Base-by-base conservation (phyloP, 2,113 vertebrate genomes). In the Castor canadensis region DNA sequence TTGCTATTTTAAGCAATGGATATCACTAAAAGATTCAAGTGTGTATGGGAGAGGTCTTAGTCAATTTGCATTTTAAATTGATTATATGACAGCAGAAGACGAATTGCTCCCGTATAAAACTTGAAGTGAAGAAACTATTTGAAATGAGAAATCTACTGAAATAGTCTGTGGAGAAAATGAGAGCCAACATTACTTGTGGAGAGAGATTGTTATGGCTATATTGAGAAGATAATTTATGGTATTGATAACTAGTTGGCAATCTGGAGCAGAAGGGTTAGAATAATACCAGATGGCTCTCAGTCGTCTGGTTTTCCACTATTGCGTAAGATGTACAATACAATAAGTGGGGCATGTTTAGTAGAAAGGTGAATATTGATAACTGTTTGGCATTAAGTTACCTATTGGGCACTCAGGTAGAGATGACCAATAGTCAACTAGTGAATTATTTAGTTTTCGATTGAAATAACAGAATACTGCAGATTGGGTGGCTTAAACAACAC, bases 71-170 rank as follows among this genome's bases (percentile, higher is more conserved):
- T 93, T 89, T 94, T 94, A 64, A 77, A 58, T 35, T 38, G 58
- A 87, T 95, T 94, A 54, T 76, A 16, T 93, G 76, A 43, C 75
- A 93, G 69, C 11, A 43, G n/a, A 91, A 84, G 79, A 89, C 95
- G 38, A 9, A 94, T 96, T 91, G 47, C 22, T 95, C 60, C 56
- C 28, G 16, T 73, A 30, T 91, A 71, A 93, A 95, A 83, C 24
- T 75, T 71, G 40, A 95, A 67, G 47, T 62, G 32, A 87, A 79
- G 56, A 91, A 71, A 28, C 13, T 86, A 52, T 22, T 81, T 32
- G 19, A 93, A 79, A 20, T 62, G 45, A 88, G 52, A 92, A 85
- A 82, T 87, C 26, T 93, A 75, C 45, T 79, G 38, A 89, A 93
- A 88, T 52, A 79, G 35, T 81, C 15, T 60, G 58, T 12, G 9